A percentile compares a stretch with the other conserved stretches of the same genome.
Evolutionary conservation across 1,140 invertebrate species (phyloP).

Genomic region (Drosophila lacteicornis): DNA sequence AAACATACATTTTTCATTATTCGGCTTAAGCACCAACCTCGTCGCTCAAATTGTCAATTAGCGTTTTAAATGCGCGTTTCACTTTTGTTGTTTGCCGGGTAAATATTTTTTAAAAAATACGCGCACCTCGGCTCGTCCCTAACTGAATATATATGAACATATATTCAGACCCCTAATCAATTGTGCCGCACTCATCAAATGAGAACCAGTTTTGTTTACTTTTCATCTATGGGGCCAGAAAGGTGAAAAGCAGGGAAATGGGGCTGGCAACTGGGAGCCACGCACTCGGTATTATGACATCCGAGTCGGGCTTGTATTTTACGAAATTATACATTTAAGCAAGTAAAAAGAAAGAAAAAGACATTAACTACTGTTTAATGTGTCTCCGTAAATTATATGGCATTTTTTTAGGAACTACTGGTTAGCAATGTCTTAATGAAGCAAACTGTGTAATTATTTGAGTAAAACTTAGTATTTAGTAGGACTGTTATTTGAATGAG

Average conservation of each 20-base stretch:
- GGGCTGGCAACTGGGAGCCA: conserved; percentile 20
- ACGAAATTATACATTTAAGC: conserved; percentile 6
- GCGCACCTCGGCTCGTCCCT: conserved; percentile 15
- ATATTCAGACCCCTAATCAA: conserved; percentile 30
- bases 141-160: conserved; percentile 20
- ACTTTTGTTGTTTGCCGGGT: conserved; percentile 42
- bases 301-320: conserved; percentile 2
- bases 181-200: conserved; percentile 45
- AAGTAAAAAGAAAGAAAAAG: not conserved
- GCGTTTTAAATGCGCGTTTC: conserved; percentile 54
- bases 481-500: not conserved
- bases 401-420: not conserved
- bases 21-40: conserved; percentile 40
- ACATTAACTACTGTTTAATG: not conserved
- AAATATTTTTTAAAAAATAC: conserved; percentile 53
- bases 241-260: conserved; percentile 34
- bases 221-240: conserved; percentile 4
- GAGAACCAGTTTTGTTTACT: conserved; percentile 43
- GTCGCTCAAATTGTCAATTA: conserved; percentile 63
- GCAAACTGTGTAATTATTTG: not conserved
- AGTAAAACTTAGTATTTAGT: conserved; percentile 1
- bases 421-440: not conserved
- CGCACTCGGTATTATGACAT: conserved; percentile 34
- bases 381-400: not conserved
- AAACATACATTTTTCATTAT: conserved; percentile 47